Percentiles rank a stretch among this genome's conserved stretches.
These are phyloP conservation scores for Megaptera novaeangliae DNA, from an alignment of 2,113 vertebrate genomes.

Conservation along the genomic window DNA sequence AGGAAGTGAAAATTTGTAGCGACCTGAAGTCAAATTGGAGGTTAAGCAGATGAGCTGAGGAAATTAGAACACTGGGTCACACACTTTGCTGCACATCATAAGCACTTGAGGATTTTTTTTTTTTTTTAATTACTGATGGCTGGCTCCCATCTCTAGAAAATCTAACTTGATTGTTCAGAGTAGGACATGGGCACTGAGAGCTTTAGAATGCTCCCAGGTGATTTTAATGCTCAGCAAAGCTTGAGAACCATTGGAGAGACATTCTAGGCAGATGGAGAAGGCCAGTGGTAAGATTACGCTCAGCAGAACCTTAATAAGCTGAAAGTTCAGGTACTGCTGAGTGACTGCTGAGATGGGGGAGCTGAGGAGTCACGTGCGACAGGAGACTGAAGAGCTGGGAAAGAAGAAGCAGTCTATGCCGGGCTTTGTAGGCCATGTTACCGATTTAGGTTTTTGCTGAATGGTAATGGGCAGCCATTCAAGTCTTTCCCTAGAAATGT, in stretches of 20 bases:
- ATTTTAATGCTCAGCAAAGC: neutral
- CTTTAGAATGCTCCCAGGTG: neutral
- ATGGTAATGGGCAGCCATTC: neutral
- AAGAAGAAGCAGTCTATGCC: no score
- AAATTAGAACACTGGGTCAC: neutral
- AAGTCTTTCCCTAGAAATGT: neutral
- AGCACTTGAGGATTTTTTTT: neutral
- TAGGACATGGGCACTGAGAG: neutral
- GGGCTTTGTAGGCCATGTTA: accelerated
- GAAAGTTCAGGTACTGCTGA: neutral
- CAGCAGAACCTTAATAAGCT: neutral
- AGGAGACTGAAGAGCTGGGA: neutral
- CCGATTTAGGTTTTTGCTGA: neutral
- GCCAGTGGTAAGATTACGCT: neutral
- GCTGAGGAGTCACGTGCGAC: accelerated
- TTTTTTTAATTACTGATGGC: neutral
- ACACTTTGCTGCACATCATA: neutral
- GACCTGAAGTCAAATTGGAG: neutral
- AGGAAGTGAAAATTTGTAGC: neutral
- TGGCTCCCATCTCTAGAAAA: neutral
- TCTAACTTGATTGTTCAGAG: neutral
- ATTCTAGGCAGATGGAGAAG: neutral
- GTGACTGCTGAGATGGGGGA: neutral
- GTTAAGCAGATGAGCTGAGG: neutral
- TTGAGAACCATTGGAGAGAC: neutral